A percentile compares a stretch with the other conserved stretches of the same genome.
phyloP scores from a whole-genome alignment of 1,140 invertebrate species.

The Cyphomyrmex costatus region DNA sequence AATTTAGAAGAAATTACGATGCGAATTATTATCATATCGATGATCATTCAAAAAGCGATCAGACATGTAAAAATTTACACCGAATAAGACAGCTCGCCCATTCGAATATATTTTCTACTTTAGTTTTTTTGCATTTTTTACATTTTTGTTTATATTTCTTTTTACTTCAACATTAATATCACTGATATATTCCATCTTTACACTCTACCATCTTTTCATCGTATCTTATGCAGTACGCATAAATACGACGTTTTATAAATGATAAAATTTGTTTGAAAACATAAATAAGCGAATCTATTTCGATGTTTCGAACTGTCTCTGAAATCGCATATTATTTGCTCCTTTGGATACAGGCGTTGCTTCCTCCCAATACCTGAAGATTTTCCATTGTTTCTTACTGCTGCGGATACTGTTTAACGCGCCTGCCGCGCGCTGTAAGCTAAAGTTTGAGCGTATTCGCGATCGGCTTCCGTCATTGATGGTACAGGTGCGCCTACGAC shows the following conservation, averaged over 20 bases:
- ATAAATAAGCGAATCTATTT: conserved; percentile 28
- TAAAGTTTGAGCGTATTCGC: conserved; percentile 88
- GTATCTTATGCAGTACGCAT: background rate
- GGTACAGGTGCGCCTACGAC: conserved; percentile 82
- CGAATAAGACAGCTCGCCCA: conserved; percentile 23
- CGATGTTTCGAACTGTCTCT: conserved; percentile 42
- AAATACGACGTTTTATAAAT: background rate
- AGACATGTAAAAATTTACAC: conserved; percentile 17
- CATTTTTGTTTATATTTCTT: background rate
- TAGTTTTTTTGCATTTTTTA: background rate
- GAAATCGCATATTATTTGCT: conserved; percentile 30
- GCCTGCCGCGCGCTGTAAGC: conserved; percentile 88
- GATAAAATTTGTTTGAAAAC: background rate
- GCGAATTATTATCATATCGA: conserved; percentile 5
- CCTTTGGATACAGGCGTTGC: conserved; percentile 50
- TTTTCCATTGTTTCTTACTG: conserved; percentile 5
- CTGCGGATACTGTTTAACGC: conserved; percentile 45
- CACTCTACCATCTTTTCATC: background rate
- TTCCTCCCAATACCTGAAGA: conserved; percentile 23
- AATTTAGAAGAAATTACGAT: conserved; percentile 6
- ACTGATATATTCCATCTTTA: background rate
- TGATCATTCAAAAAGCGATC: conserved; percentile 6
- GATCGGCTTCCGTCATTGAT: conserved; percentile 79
- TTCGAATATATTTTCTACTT: background rate
- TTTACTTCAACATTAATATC: conserved; percentile 5